Base-by-base conservation (phyloP, 2,888 invertebrate species). In the Chymomyza procnemis region DNA sequence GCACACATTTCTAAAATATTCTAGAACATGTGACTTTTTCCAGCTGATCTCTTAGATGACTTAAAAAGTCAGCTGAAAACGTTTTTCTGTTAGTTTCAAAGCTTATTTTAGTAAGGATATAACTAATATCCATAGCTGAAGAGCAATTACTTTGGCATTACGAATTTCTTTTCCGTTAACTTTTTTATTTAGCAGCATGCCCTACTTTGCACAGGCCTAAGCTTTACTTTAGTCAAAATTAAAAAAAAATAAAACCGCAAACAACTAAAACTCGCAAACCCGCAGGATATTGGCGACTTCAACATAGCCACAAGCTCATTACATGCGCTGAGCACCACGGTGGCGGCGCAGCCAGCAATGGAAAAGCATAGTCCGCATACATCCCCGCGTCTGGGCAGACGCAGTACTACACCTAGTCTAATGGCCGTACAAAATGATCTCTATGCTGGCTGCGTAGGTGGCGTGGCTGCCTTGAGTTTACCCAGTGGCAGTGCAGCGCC, bases 261-360 rank as follows among this genome's bases (percentile, higher is more conserved):
- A 14, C 22, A 54, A 54, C 46, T 54, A 63, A 52, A 69, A 61
- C 60, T 54, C 22, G 64, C 41, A 55, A 57, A 50, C 48, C 61
- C 70, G 66, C 72, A 94, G 94, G 94, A 94, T 73, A 87, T 89
- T 73, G 93, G 93, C 14, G 94, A 89, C 73, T 94, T 94, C 91
- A 94, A 94, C 90, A 93, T 94, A 14, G 93, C 93, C 0, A 93
- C 93, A 2, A 93, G 93, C 2, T 93, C 93, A 1, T 92, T 94
- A 69, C 93, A 92, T 76, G 93, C 92, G 2, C 90, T 94, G 0
- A 91, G 91, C 85, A 84, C 82, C 61, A 80, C 83, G 58, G 69
- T 80, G 3, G 73, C 73, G 52, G 59, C 77, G 0, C 78, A 78
- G 19, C 73, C 81, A 19, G 72, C 85, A 18, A n/a, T 65, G 30